phyloP scores from a whole-genome alignment of 2,113 vertebrate genomes.

The Erythrocercus mccallii region DNA sequence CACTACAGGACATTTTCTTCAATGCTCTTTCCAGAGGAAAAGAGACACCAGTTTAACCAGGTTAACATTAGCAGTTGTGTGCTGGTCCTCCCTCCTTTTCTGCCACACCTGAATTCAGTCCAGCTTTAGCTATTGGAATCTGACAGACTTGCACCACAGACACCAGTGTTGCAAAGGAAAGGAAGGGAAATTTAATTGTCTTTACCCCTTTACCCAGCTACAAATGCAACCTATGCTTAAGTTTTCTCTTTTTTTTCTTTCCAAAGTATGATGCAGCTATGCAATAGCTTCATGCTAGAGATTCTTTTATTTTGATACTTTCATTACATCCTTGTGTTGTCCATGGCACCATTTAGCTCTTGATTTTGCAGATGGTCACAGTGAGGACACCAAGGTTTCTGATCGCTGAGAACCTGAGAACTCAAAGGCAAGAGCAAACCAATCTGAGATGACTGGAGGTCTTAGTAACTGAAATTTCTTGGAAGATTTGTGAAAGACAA shows the following conservation, averaged over 20 bases:
- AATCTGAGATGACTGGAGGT: not conserved
- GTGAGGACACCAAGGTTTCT: fast-evolving
- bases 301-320: not conserved
- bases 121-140: not conserved
- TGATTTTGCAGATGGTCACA: not conserved
- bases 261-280: not conserved
- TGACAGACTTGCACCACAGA: not conserved
- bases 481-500: not conserved
- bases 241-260: not conserved
- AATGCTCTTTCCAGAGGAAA: not conserved
- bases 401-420: not conserved
- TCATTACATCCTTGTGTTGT: not conserved
- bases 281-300: not conserved
- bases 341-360: not conserved
- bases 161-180: not conserved
- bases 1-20: not conserved
- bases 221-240: not conserved
- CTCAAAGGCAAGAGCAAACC: not conserved
- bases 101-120: not conserved
- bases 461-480: not conserved
- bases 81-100: not conserved
- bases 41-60: not conserved
- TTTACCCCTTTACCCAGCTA: not conserved
- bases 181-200: not conserved
- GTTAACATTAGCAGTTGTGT: not conserved